Evolutionary conservation across 2,113 vertebrate genomes (phyloP).

Genomic region (Heloderma charlesbogerti): DNA sequence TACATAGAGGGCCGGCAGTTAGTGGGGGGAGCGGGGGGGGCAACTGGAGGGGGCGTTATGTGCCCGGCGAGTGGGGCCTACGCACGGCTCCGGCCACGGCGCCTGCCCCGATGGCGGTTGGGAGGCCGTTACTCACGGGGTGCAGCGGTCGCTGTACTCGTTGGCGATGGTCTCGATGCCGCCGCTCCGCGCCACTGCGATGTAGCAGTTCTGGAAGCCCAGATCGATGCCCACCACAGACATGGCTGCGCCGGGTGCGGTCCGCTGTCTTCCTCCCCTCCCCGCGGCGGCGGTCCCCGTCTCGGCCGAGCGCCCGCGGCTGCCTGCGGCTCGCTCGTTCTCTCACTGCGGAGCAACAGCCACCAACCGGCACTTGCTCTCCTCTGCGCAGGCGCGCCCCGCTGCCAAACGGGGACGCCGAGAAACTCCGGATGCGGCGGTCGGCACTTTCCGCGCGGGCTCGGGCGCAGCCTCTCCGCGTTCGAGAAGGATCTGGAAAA

Average conservation of each 20-base stretch:
- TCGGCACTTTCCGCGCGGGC: slow-evolving; percentile 71
- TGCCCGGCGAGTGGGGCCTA: fast-evolving
- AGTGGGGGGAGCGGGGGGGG: too few relatives aligned
- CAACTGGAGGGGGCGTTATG: too few relatives aligned
- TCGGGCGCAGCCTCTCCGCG: slow-evolving; percentile 55
- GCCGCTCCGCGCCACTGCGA: slow-evolving; percentile 92
- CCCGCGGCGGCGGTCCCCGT: neutral
- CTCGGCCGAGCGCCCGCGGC: neutral
- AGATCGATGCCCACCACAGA: slow-evolving; percentile 95
- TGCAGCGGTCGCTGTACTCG: slow-evolving; percentile 97
- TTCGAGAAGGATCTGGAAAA: slow-evolving; percentile 81
- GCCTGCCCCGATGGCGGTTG: neutral
- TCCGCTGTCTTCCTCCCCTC: neutral
- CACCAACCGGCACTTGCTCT: slow-evolving; percentile 72
- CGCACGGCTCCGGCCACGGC: neutral
- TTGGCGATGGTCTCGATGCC: slow-evolving; percentile 96
- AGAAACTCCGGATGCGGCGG: slow-evolving; percentile 23
- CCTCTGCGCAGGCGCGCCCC: slow-evolving; percentile 71
- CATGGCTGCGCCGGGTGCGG: slow-evolving; percentile 73
- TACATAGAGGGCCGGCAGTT: neutral
- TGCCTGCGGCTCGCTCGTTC: slow-evolving; percentile 4
- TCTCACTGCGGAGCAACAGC: slow-evolving; percentile 70
- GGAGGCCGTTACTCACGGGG: slow-evolving; percentile 86
- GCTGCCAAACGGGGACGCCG: slow-evolving; percentile 4
- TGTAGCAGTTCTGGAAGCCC: slow-evolving; percentile 94